Conservation (phyloP, 2,888 invertebrate genomes). For the Pilophorus perplexus region DNA sequence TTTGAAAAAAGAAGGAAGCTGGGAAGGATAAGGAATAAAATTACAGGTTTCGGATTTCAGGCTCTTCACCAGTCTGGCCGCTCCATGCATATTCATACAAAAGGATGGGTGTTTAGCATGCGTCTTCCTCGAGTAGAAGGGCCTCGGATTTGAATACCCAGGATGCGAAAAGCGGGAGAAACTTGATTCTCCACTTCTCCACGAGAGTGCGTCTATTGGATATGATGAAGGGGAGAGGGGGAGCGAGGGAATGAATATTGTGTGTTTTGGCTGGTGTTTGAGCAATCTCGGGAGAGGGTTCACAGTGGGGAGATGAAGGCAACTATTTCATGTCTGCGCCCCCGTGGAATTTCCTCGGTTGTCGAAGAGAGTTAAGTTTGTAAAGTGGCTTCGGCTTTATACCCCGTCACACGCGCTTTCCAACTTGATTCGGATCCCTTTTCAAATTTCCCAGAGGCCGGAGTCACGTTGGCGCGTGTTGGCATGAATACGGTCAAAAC, state of each 20-base stretch:
- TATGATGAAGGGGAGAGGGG: slow-evolving; percentile 1
- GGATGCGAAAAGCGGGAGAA: not conserved
- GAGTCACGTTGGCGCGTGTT: too few species aligned
- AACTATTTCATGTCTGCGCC: slow-evolving; percentile 18
- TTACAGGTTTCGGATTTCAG: slow-evolving; percentile 17
- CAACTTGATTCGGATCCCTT: too few species aligned
- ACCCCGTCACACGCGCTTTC: too few species aligned
- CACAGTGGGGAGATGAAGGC: not conserved
- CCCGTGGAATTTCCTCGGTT: not conserved
- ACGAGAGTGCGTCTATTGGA: too few species aligned
- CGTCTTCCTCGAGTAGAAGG: slow-evolving; percentile 17
- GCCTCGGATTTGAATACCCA: slow-evolving; percentile 11
- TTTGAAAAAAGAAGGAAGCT: slow-evolving; percentile 1
- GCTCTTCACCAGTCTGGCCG: not conserved
- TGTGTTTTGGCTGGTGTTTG: slow-evolving; percentile 8
- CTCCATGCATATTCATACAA: slow-evolving; percentile 15
- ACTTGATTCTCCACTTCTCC: slow-evolving; percentile 6
- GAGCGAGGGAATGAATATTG: slow-evolving; percentile 13
- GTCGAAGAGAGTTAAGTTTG: slow-evolving; percentile 15
- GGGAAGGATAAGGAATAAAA: slow-evolving; percentile 15
- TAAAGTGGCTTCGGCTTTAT: too few species aligned
- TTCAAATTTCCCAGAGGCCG: too few species aligned
- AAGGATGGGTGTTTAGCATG: slow-evolving; percentile 17
- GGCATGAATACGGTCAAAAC: too few species aligned
- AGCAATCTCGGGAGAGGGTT: not conserved